phyloP scores from a whole-genome alignment of 2,797 vertebrate species.

The Acipenser ruthenus region DNA sequence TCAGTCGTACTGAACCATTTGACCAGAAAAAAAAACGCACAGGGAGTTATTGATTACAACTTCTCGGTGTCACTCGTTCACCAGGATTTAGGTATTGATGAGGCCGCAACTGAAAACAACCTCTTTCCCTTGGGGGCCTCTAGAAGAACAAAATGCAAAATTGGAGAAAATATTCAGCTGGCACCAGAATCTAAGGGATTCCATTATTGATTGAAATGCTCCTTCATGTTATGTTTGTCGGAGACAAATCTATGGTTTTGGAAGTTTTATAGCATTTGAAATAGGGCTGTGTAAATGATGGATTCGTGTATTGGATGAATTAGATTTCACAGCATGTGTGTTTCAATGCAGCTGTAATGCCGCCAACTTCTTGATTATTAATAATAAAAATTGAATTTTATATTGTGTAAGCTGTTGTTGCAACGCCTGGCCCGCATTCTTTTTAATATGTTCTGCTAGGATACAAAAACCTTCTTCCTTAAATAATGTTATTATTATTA shows the following conservation, averaged over 20 bases:
- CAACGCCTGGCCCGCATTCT: slow-evolving; percentile 31
- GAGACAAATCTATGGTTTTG: slow-evolving; percentile 70
- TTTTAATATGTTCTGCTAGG: slow-evolving; percentile 28
- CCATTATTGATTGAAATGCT: slow-evolving; percentile 69
- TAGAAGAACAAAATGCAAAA: slow-evolving; percentile 82
- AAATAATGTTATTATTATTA: not conserved
- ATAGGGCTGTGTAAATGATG: slow-evolving; percentile 66
- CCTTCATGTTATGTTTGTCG: slow-evolving; percentile 69
- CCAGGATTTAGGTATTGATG: slow-evolving; percentile 97
- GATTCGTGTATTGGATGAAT: slow-evolving; percentile 59
- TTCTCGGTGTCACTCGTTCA: slow-evolving; percentile 92
- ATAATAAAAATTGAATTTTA: slow-evolving; percentile 57
- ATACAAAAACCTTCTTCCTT: not conserved
- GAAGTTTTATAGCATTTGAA: slow-evolving; percentile 73
- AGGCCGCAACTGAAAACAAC: slow-evolving; percentile 81
- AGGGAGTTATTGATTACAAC: slow-evolving; percentile 90
- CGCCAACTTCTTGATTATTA: slow-evolving; percentile 61
- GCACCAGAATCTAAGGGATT: slow-evolving; percentile 78
- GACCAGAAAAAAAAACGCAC: slow-evolving; percentile 86
- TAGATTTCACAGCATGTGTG: slow-evolving; percentile 65
- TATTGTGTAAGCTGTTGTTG: slow-evolving; percentile 43
- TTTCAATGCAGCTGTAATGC: slow-evolving; percentile 58
- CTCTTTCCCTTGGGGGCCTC: slow-evolving; percentile 65
- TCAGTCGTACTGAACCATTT: slow-evolving; percentile 80
- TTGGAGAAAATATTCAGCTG: slow-evolving; percentile 78